Base-by-base conservation (phyloP, 2,888 invertebrate species). In the Baccha elongata region DNA sequence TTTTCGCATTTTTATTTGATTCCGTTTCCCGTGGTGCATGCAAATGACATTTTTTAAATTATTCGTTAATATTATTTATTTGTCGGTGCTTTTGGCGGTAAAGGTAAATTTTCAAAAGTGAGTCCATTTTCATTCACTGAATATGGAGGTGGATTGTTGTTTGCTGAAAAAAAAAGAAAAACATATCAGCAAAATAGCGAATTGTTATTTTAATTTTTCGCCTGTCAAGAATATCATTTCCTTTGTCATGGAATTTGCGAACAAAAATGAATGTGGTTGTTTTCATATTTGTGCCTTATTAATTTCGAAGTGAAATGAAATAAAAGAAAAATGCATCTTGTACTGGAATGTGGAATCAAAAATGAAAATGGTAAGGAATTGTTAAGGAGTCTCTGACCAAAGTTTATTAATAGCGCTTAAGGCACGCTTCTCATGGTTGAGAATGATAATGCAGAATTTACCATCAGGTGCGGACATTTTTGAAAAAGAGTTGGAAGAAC, bases 11-110 rank as follows among this genome's bases (percentile, higher is more conserved):
- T 58, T 13, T 23, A 32, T 3, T 71, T 71, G 76, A 76, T 83
- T 83, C 83, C 78, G 83, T 58, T 78, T 78, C 78, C 83, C 48
- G 52, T 44, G 64, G 72, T 55, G 78, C 78, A 83, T 83, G 83
- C 78, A 83, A 83, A 83, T 83, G 83, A 78, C 83, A 78, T 64
- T 83, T 83, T 83, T 83, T 64, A 83, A 83, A 83, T 83, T 83
- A 83, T 83, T 78, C 73, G 83, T 83, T 83, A 83, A 73, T 83
- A 83, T 64, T 78, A 67, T 72, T 76, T 75, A 62, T 81, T 67
- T 81, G 67, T 74, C 69, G 74, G 80, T 71, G 78, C 83, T 68
- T 67, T 73, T 68, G 83, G 72, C 83, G 83, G 78, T 73, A 78
- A 64, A 83, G 83, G 83, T 78, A 64, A 67, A 48, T 50, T 60